These are phyloP conservation scores for Megaceryle maxima DNA, from an alignment of 2,113 vertebrate genomes.

Conservation along the genomic window DNA sequence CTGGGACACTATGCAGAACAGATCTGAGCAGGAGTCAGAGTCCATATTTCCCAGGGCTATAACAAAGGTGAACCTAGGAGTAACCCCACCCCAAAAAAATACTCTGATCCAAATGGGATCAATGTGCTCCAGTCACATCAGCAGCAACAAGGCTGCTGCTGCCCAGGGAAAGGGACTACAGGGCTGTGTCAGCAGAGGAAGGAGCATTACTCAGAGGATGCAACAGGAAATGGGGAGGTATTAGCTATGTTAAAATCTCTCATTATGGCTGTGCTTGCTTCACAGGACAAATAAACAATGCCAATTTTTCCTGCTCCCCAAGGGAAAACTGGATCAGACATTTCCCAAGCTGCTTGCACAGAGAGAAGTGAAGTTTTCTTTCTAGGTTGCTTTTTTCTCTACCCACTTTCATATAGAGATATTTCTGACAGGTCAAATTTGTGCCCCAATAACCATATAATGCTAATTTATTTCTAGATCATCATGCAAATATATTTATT, in stretches of 20 bases:
- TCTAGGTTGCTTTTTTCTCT: not conserved
- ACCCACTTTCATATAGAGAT: accelerated
- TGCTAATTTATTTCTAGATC: not conserved
- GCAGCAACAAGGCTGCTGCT: not conserved
- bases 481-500: not conserved
- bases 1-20: not conserved
- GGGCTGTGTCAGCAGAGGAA: too few relatives aligned
- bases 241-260: not conserved
- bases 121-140: not conserved
- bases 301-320: accelerated
- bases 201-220: too few relatives aligned
- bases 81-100: accelerated
- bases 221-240: not conserved
- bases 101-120: accelerated
- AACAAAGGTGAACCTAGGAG: not conserved
- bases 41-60: too few relatives aligned
- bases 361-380: not conserved
- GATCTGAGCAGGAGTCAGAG: not conserved
- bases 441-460: not conserved
- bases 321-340: not conserved
- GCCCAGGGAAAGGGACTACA: not conserved
- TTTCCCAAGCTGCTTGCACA: not conserved
- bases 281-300: not conserved
- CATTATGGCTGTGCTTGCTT: not conserved
- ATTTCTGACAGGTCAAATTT: not conserved